Percentiles rank a stretch among this genome's conserved stretches.
Conservation (phyloP, 2,113 vertebrate species). For the Hiodon alosoides region DNA sequence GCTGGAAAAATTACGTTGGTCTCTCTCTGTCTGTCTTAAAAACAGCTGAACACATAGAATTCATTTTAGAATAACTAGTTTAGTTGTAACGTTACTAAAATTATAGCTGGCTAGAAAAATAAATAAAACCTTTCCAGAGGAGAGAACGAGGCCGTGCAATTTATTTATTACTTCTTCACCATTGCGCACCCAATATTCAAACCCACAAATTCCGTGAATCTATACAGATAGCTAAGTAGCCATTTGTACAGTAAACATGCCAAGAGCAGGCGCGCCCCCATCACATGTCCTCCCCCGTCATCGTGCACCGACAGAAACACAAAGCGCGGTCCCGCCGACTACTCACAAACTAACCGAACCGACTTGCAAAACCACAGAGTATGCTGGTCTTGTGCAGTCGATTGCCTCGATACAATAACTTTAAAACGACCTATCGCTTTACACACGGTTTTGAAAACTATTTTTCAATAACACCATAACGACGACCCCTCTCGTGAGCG, state of each 20-base stretch:
- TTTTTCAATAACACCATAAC: background rate
- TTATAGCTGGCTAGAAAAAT: background rate
- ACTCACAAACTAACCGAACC: conserved; percentile 32
- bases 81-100: no score
- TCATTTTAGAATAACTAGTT: no score
- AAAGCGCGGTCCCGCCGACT: conserved; percentile 32
- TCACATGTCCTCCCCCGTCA: conserved; percentile 7
- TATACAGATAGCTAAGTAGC: background rate
- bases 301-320: conserved; percentile 26
- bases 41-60: no score
- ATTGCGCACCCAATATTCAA: background rate
- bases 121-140: background rate
- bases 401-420: background rate
- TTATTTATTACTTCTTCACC: no score
- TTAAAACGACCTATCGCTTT: conserved; percentile 1
- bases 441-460: background rate
- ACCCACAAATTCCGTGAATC: background rate
- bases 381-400: background rate
- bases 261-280: conserved; percentile 18
- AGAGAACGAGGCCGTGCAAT: no score
- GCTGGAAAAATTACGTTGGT: background rate
- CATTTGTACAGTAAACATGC: conserved; percentile 15
- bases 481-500: background rate
- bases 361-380: conserved; percentile 14
- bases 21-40: background rate